Evolutionary conservation across 2,888 invertebrate species (phyloP).

Genomic region (Augochlorella aurata): DNA sequence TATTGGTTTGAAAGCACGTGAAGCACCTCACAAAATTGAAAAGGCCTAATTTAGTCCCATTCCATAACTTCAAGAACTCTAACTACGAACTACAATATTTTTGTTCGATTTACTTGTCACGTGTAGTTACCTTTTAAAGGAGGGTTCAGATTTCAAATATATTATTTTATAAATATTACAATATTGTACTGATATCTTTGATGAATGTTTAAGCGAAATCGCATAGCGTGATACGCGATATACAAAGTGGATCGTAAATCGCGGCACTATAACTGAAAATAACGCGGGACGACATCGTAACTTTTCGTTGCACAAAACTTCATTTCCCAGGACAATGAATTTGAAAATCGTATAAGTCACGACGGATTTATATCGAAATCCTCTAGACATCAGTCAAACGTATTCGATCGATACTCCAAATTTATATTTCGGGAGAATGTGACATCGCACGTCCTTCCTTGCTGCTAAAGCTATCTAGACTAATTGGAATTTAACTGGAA

Average conservation of each 20-base stretch:
- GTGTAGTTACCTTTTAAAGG: background rate
- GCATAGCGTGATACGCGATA: background rate
- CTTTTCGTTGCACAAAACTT: background rate
- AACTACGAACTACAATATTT: background rate
- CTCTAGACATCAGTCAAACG: background rate
- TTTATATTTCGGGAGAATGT: background rate
- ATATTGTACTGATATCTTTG: background rate
- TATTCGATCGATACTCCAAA: background rate
- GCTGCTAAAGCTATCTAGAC: no score
- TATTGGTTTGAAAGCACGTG: no score
- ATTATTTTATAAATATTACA: background rate
- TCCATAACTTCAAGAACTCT: background rate
- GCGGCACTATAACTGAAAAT: background rate
- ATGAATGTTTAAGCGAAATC: background rate
- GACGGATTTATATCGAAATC: background rate
- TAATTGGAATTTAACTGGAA: no score
- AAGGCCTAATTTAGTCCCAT: no score
- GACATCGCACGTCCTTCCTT: background rate
- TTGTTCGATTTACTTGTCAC: background rate
- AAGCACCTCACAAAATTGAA: no score
- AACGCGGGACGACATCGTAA: background rate
- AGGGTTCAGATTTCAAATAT: background rate
- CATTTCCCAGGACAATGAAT: conserved; percentile 3
- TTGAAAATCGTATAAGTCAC: background rate
- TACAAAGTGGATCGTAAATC: background rate